Evolutionary conservation across 2,888 invertebrate genomes (phyloP), one percentile per base, ranked within the genome.

Genomic region (Lissonota sp.): DNA sequence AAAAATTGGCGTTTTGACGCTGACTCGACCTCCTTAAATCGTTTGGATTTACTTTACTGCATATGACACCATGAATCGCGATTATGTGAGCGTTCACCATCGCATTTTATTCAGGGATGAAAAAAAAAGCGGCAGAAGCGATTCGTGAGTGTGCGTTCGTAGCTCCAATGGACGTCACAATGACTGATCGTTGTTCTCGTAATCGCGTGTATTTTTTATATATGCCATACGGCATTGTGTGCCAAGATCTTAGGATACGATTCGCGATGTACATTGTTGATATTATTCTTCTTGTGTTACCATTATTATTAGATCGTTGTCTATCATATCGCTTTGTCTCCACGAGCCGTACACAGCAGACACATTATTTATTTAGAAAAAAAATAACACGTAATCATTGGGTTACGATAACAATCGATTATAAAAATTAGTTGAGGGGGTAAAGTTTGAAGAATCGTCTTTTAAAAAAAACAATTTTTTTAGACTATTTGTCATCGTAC

Each of bases 121-220:
- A 74, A 79, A 63, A 74, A 79, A 67, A 40, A 37, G 51, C 63
- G n/a, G 40, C 39, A 46, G 49, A 42, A 44, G 26, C 12, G 5
- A 37, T 58, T 40, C 39, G 44, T 63, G 10, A 14, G 37, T 8
- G 14, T 44, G 55, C 63, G 63, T 66, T 7, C 16, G 10, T 49
- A 26, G 58, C 72, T 12, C 55, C 16, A 58, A 49, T 37, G 76
- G 72, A 44, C 71, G 80, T 70, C 77, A 69, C 80, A 69, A 80
- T 80, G 72, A 80, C 49, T 72, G 76, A 80, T 80, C 69, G 80
- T 49, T 42, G 77, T 49, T 77, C 58, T 37, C 69, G 63, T 77
- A 80, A 80, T 80, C 57, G 77, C 80, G 76, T 69, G 77, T 64
- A 62, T 62, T 67, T 57, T 71, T 51, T 71, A 40, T 64, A 70